Evolutionary conservation across 2,797 vertebrate genomes (phyloP).

Genomic region (Gallinago nigripennis): DNA sequence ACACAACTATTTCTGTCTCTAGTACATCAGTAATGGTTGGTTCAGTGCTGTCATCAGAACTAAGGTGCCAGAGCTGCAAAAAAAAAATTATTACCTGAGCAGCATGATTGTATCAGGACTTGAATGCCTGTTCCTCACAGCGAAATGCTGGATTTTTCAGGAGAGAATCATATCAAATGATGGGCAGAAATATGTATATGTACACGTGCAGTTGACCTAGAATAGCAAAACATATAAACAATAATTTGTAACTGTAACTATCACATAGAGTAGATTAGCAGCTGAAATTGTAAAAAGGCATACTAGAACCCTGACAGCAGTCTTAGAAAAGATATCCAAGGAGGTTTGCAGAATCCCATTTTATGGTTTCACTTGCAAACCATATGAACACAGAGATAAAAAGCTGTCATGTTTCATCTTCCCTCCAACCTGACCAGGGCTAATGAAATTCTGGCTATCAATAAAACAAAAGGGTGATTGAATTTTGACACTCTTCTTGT

Average conservation of each 20-base stretch:
- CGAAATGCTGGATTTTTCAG: not conserved
- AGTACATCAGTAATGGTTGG: not conserved
- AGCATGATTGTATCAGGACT: not conserved
- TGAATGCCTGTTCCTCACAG: not conserved
- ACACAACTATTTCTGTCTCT: not conserved
- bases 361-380: slow-evolving; percentile 7
- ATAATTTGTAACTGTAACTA: not conserved
- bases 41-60: not conserved
- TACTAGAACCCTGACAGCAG: not conserved
- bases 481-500: not conserved
- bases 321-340: not conserved
- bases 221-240: not conserved
- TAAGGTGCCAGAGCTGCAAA: not conserved
- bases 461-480: slow-evolving; percentile 13
- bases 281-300: slow-evolving; percentile 2
- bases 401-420: slow-evolving; percentile 40
- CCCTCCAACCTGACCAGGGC: not conserved
- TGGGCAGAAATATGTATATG: not conserved
- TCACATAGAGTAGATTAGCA: not conserved
- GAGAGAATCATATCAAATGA: not conserved
- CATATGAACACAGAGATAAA: slow-evolving; percentile 34
- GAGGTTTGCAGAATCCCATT: slow-evolving; percentile 43
- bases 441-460: slow-evolving; percentile 18
- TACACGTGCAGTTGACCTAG: not conserved
- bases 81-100: not conserved